Evolutionary conservation across 1,140 invertebrate genomes (phyloP).

Genomic region (Portunus trituberculatus): DNA sequence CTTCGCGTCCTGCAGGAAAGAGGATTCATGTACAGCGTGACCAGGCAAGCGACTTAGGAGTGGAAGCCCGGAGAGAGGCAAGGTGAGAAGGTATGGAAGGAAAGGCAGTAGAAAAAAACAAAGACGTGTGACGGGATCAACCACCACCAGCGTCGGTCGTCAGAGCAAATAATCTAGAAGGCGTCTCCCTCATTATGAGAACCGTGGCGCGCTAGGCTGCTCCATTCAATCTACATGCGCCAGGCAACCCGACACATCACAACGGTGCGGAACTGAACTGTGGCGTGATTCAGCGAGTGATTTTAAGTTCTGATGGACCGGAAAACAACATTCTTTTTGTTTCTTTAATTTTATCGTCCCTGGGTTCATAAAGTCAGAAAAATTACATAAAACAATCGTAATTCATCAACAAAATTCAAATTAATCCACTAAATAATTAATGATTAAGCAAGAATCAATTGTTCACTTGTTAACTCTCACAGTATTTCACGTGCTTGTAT

Average conservation of each 20-base stretch:
- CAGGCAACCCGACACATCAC: background rate
- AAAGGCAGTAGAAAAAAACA: background rate
- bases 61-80: background rate
- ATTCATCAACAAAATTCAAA: too few relatives aligned
- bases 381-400: too few relatives aligned
- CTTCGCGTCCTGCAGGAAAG: background rate
- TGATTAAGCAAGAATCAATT: too few relatives aligned
- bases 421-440: too few relatives aligned
- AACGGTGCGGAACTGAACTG: background rate
- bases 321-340: too few relatives aligned
- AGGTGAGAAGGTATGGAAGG: background rate
- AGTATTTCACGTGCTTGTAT: too few relatives aligned
- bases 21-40: background rate
- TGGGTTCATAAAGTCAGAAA: too few relatives aligned
- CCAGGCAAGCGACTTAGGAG: too few relatives aligned
- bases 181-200: background rate
- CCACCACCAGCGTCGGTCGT: constrained; percentile 39
- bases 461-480: too few relatives aligned
- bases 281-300: too few relatives aligned
- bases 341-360: too few relatives aligned
- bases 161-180: constrained; percentile 41
- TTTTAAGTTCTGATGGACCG: too few relatives aligned
- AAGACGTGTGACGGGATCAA: constrained; percentile 22
- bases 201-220: background rate
- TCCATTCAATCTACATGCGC: background rate